Evolutionary conservation across 2,113 vertebrate species (phyloP), one percentile per base, ranked within the genome.

Genomic region (Pionites leucogaster): DNA sequence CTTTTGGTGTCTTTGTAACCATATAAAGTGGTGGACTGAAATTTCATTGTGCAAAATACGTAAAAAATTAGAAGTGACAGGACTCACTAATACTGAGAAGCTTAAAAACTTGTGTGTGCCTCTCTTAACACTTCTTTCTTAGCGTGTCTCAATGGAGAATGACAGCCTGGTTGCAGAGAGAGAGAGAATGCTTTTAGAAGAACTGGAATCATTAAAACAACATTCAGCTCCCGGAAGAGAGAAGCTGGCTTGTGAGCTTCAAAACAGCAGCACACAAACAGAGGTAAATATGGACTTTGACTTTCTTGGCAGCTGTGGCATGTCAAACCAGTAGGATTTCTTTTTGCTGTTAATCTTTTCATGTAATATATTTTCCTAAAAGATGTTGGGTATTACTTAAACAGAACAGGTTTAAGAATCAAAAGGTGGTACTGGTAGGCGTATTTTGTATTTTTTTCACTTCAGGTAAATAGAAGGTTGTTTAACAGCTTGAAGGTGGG

Each of bases 111-210:
- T 93, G 50, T 65, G 17, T 96, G 67, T 96, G 88, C 88, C 80
- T 81, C 91, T 93, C 8, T 90, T 90, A 65, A 94, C 41, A 18
- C 81, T 98, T 97, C 94, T 97, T 95, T 95, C 93, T 78, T 94
- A 98, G 98, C 97, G 46, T 87, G 91, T 96, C 90, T 97, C 97
- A 71, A 85, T 98, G 97, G 97, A 97, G 96, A 98, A 95, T 96
- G 98, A 98, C 90, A 98, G 77, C 96, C 86, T 98, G 96, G 86
- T 97, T 93, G 97, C 97, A 92, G 98, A 98, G 83, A 97, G 98
- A 97, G 98, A 98, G 75, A 98, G 96, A 96, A 96, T 98, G 83
- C 97, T 98, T 92, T 96, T 98, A 95, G 98, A 98, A 94, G 98
- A 98, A 75, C 85, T 98, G 96, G 98, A 98, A 83, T 96, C 96